Evolutionary conservation across 2,797 vertebrate species (phyloP).

Genomic region (Ibycter americanus): DNA sequence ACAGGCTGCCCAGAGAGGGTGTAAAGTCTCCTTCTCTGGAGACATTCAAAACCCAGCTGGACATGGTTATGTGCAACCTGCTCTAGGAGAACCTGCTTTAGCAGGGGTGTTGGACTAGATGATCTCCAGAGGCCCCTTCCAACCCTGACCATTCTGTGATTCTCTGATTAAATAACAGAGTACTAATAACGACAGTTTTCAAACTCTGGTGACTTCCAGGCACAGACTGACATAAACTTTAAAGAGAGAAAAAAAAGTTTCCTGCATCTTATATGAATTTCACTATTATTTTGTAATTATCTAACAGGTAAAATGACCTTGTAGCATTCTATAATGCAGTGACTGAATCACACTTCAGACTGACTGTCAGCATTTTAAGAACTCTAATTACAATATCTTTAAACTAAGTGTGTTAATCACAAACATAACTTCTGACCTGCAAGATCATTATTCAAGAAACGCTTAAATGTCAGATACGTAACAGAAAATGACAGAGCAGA

Average conservation of each 20-base stretch:
- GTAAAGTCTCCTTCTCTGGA: too few species aligned
- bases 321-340: not conserved
- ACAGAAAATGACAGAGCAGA: not conserved
- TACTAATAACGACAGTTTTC: not conserved
- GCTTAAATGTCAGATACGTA: fast-evolving
- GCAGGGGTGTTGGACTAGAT: too few species aligned
- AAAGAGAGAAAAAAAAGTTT: not conserved
- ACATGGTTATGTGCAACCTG: too few species aligned
- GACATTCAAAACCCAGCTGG: too few species aligned
- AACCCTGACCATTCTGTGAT: too few species aligned
- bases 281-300: not conserved
- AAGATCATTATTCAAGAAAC: not conserved
- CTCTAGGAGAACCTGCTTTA: too few species aligned
- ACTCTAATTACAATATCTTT: not conserved
- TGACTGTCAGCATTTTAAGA: not conserved
- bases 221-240: not conserved
- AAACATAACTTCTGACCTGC: not conserved
- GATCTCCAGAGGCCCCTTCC: too few species aligned
- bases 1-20: too few species aligned
- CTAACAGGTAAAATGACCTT: not conserved
- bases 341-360: not conserved
- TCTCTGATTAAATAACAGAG: not conserved
- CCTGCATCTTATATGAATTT: not conserved
- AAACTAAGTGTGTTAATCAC: not conserved
- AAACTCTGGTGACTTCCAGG: not conserved